Conservation (phyloP, 2,113 vertebrate genomes). For the Elanus axillaris region DNA sequence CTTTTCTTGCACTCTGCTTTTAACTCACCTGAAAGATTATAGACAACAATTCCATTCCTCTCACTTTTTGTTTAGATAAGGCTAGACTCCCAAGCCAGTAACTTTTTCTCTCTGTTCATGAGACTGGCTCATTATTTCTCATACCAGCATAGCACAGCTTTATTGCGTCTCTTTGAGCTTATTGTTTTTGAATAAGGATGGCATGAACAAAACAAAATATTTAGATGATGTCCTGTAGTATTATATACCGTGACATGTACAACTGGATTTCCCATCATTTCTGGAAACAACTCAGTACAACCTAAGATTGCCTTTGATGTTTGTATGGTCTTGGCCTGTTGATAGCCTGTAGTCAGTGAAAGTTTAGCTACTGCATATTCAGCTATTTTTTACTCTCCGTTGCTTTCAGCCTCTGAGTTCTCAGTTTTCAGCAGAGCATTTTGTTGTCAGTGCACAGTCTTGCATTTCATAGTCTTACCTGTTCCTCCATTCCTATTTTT, state of each 20-base stretch:
- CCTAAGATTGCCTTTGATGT: not conserved
- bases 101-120: not conserved
- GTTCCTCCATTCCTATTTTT: not conserved
- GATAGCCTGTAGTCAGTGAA: not conserved
- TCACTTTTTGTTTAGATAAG: not conserved
- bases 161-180: not conserved
- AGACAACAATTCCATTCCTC: not conserved
- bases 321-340: not conserved
- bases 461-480: not conserved
- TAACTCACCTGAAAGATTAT: not conserved
- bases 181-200: not conserved
- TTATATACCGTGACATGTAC: not conserved
- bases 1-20: not conserved
- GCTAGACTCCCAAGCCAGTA: not conserved
- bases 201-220: not conserved
- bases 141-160: not conserved
- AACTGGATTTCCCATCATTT: not conserved
- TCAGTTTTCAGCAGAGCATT: not conserved
- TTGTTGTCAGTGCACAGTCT: not conserved
- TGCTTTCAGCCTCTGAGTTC: not conserved
- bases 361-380: not conserved
- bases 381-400: not conserved
- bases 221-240: not conserved
- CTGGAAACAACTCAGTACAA: not conserved
- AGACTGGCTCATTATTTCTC: not conserved